Evolutionary conservation across 1,140 invertebrate genomes (phyloP), one percentile per base, ranked within the genome.

Genomic region (Pachyrhynchus sulphureomaculatus): DNA sequence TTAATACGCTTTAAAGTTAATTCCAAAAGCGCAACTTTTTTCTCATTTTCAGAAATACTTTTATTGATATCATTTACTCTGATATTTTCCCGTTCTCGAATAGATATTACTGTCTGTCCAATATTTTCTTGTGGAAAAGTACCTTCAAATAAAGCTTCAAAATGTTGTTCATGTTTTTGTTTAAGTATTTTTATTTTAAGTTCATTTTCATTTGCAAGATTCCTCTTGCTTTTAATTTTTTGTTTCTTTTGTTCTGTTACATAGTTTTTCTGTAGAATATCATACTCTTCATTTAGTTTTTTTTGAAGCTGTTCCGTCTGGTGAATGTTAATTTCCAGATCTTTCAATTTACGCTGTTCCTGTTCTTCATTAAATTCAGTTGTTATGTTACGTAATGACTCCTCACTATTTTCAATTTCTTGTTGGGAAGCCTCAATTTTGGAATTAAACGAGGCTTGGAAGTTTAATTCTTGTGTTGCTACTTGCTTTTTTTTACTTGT

Each of bases 101-200:
- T 72, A 36, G 75, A 77, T 59, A 84, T 80, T 70, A 88, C 65
- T 0, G 82, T 68, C 10, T 81, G 73, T 63, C 84, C 85, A 49
- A 91, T 83, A 49, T 86, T 84, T 13, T 77, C 79, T 54, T 87
- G 81, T 4, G 87, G 83, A 41, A 88, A 72, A 24, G 78, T 71
- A 9, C 75, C 68, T 2, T 81, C 79, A 12, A 90, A 77, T 6
- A 92, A 68, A 45, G 81, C 75, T 29, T 79, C 77, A 13, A 91
- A 76, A 34, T 77, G 74, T 12, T 81, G 71, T 47, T 76, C 78
- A 53, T 89, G 83, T 73, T 88, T 88, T 42, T 82, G 82, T 67
- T 82, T 84, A 1, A 84, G 71, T 5, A 79, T 76, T 18, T 82
- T 69, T 24, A 90, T 77, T 68, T 86, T 79, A 62, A 82, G 81